Evolutionary conservation across 2,113 vertebrate genomes (phyloP), one percentile per base, ranked within the genome.

Genomic region (Synodontis membranacea): DNA sequence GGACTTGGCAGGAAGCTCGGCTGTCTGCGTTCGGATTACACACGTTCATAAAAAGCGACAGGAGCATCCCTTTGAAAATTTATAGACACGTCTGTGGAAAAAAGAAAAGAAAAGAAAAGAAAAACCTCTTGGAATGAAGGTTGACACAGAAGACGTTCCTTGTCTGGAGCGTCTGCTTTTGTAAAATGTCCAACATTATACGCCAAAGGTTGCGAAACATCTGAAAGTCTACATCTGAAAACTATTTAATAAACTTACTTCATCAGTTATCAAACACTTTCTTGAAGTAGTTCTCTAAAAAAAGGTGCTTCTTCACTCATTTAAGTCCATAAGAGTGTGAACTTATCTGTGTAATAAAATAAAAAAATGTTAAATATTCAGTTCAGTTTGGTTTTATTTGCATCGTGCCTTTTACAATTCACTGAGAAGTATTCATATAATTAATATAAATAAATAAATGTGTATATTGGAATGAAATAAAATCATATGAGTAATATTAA

Each of bases 51-150:
- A 82, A 52, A 37, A 74, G 23, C 58, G n/a, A 66, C 80, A 75
- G 34, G n/a, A 82, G 75, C 84, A 85, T 78, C 75, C 31, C 58
- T 85, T 85, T 85, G 84, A 85, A 79, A 62, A 85, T 85, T 68
- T 75, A 82, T 74, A 54, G 68, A 42, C 50, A 60, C 44, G 50
- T 76, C 39, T 42, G 62, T 68, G 80, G 14, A 58, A 15, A 14
- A 54, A 21, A 37, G 50, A 80, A 37, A 39, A 34, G 19, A 37
- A 21, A 56, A 80, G 44, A 17, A 17, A 76, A 76, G 68, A 78
- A 37, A 42, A 31, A 62, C 9, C 62, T 39, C n/a, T 28, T 79
- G 84, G 74, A 85, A 66, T 50, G 84, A 79, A 85, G 25, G 19
- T 12, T 48, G 34, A 79, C 31, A 52, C 44, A 28, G 39, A 60